Evolutionary conservation across 2,888 invertebrate genomes (phyloP).

Genomic region (Miltochrista miniata): DNA sequence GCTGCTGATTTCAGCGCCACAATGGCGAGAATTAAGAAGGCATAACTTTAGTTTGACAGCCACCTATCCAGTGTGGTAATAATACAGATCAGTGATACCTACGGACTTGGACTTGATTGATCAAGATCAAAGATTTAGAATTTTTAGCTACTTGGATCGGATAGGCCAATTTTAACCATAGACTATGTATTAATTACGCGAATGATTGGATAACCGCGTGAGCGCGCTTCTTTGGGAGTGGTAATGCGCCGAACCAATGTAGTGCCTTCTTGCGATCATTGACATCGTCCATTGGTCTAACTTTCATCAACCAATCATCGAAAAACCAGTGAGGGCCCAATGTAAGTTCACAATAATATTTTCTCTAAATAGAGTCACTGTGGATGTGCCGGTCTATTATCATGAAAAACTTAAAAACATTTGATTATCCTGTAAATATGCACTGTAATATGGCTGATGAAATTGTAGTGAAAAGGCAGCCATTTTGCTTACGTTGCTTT

Average conservation of each 20-base stretch:
- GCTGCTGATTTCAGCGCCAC: too few relatives aligned
- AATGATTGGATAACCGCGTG: slow-evolving; percentile 70
- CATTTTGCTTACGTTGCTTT: slow-evolving; percentile 77
- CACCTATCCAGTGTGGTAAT: too few relatives aligned
- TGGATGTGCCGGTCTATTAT: slow-evolving; percentile 45
- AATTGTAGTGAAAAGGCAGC: slow-evolving; percentile 71
- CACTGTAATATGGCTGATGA: slow-evolving; percentile 44
- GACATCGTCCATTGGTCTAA: slow-evolving; percentile 93
- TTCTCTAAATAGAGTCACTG: slow-evolving; percentile 62
- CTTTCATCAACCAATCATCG: slow-evolving; percentile 95
- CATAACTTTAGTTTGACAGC: too few relatives aligned
- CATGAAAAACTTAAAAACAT: slow-evolving; percentile 42
- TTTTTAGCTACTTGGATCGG: too few relatives aligned
- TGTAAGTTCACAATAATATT: slow-evolving; percentile 77
- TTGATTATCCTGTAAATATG: slow-evolving; percentile 33
- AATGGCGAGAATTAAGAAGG: too few relatives aligned
- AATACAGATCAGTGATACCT: too few relatives aligned
- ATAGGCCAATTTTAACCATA: slow-evolving; percentile 56
- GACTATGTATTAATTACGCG: slow-evolving; percentile 74
- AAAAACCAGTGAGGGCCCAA: slow-evolving; percentile 87
- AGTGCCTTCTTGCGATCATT: slow-evolving; percentile 89
- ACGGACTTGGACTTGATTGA: background rate
- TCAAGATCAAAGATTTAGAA: slow-evolving; percentile 13
- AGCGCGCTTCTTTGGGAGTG: slow-evolving; percentile 84
- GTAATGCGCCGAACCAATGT: slow-evolving; percentile 86